Conservation (phyloP, 2,888 invertebrate species). For the Drosophila mimetica region DNA sequence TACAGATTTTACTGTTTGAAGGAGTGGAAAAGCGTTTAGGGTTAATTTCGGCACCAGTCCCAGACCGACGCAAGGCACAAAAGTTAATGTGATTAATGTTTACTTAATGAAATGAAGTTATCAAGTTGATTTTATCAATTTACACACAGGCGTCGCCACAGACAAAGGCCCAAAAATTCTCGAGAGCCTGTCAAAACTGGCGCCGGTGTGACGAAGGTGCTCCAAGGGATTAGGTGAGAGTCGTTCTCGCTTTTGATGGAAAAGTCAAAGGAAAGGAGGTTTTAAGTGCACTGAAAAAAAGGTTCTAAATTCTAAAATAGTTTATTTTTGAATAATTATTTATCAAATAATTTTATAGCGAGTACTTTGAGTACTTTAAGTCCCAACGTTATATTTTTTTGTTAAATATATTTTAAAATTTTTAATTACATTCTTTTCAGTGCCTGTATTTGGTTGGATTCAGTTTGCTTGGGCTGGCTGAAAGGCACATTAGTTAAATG, state of each 20-base stretch:
- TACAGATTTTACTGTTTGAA: slow-evolving; percentile 33
- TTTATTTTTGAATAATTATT: no score
- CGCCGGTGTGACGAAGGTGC: slow-evolving; percentile 65
- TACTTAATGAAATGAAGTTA: slow-evolving; percentile 80
- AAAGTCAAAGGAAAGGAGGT: slow-evolving; percentile 20
- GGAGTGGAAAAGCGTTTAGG: slow-evolving; percentile 54
- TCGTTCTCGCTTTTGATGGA: slow-evolving; percentile 14
- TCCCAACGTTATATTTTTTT: no score
- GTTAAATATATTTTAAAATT: not conserved
- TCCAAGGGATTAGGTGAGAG: slow-evolving; percentile 37
- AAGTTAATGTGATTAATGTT: slow-evolving; percentile 79
- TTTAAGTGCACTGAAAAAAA: slow-evolving; percentile 14
- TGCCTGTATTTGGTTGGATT: slow-evolving; percentile 24
- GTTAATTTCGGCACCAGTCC: slow-evolving; percentile 63
- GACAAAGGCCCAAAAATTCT: slow-evolving; percentile 52
- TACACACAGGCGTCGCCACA: slow-evolving; percentile 60
- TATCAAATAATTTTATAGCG: no score
- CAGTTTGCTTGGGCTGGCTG: slow-evolving; percentile 15
- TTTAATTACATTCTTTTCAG: not conserved
- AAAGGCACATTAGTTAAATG: slow-evolving; percentile 67
- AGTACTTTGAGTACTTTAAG: no score
- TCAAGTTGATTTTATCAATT: slow-evolving; percentile 80
- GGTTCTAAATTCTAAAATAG: no score
- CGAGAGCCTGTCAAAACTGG: slow-evolving; percentile 57
- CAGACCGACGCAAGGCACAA: slow-evolving; percentile 46